Evolutionary conservation across 2,113 vertebrate genomes (phyloP), one percentile per base, ranked within the genome.

Genomic region (Gymnorhina tibicen): DNA sequence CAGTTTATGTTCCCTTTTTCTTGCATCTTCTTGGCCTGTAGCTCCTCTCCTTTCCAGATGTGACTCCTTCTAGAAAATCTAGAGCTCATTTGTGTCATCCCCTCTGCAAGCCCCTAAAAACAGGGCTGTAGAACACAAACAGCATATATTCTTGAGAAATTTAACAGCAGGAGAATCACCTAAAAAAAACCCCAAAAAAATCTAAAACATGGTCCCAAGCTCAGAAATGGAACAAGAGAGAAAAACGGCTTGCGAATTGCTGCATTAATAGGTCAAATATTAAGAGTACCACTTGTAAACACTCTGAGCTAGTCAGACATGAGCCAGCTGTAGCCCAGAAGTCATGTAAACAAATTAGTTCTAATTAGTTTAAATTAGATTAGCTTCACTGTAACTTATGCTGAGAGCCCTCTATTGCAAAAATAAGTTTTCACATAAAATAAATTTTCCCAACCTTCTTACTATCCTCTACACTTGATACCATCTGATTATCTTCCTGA

Each of bases 101-200:
- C 14, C 14, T 68, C 49, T 68, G 44, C 39, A 59, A n/a, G 1
- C 2, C 9, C 12, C 41, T 56, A 46, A 79, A 41, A 37, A 82
- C 13, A 20, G 22, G 46, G 28, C 13, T 67, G 13, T 14, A 76
- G 35, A 95, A 88, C 11, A 75, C 20, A 72, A 42, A 21, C 16
- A 60, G 37, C 44, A 60, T 10, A 47, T 18, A 77, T 7, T 64
- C 30, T 16, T 59, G n/a, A 46, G 52, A 83, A 62, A 62, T 33
- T 26, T 12, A 82, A 28, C 11, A 60, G 33, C 16, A 67, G 22
- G 2, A 91, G 14, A 55, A 91, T 11, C 18, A 27, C 28, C 82
- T 69, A 1, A 16, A 46, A 52, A 55, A 49, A 32, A 4, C 6
- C 16, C 6, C 4, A 1, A 10, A 62, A 53, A 11, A 9, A 0